These are phyloP conservation scores for Smittia sp. DNA, from an alignment of 2,888 invertebrate species.

Conservation along the genomic window DNA sequence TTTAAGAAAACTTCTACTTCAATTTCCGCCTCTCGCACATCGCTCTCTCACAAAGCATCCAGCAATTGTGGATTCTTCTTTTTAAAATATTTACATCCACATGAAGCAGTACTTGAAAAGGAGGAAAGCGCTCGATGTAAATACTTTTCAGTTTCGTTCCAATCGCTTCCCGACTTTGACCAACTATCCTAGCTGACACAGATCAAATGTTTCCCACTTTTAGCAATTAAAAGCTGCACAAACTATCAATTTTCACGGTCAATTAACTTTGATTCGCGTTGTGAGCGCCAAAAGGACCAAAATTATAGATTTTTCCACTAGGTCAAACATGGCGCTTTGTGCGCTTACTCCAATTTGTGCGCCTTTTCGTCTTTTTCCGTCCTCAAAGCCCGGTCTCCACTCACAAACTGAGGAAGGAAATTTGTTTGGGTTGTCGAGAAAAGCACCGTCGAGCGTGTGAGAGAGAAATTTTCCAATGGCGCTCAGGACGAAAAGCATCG, in stretches of 20 bases:
- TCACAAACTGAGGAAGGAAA: slow-evolving; percentile 22
- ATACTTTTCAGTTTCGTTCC: not conserved
- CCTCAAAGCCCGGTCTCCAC: slow-evolving; percentile 36
- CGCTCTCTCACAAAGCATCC: not conserved
- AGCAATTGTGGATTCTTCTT: not conserved
- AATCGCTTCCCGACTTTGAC: not conserved
- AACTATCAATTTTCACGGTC: not conserved
- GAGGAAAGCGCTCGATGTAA: not conserved
- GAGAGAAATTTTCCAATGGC: not conserved
- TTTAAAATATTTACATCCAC: slow-evolving; percentile 39
- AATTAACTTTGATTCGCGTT: not conserved
- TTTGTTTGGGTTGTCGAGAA: not conserved
- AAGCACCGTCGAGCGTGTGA: not conserved
- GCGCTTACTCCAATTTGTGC: slow-evolving; percentile 25
- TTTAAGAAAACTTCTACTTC: not conserved
- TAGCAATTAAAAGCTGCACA: not conserved
- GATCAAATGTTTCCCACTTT: not conserved
- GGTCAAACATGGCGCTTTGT: slow-evolving; percentile 41
- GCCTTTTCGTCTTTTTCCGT: slow-evolving; percentile 25
- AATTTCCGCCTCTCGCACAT: not conserved
- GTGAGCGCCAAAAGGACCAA: slow-evolving; percentile 10
- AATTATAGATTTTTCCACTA: slow-evolving; percentile 40
- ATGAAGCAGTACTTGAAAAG: slow-evolving; percentile 23
- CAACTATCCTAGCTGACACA: not conserved
- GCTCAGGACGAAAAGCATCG: too few relatives aligned